Conservation (phyloP, 2,797 vertebrate genomes). For the Smutsia gigantea region DNA sequence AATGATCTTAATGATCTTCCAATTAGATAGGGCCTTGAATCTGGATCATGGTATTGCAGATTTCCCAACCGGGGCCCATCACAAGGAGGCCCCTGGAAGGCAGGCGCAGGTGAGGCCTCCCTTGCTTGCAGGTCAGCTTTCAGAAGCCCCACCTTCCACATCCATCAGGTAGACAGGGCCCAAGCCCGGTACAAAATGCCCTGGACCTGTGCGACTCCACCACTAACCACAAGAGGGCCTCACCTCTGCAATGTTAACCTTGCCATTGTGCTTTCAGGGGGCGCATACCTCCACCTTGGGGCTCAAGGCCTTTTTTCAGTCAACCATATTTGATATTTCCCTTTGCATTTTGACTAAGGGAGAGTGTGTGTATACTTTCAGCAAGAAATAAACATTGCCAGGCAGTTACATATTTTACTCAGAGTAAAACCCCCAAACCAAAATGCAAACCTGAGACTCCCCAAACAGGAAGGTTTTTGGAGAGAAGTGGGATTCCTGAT, state of each 20-base stretch:
- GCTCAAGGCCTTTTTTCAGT: background rate
- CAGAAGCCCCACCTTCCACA: background rate
- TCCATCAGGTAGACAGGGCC: background rate
- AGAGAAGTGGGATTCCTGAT: background rate
- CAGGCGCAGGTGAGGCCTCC: background rate
- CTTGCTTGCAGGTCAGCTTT: background rate
- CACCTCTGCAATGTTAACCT: background rate
- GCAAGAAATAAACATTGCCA: background rate
- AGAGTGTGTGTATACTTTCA: background rate
- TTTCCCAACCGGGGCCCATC: background rate
- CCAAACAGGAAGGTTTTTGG: background rate
- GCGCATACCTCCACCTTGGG: background rate
- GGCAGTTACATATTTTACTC: background rate
- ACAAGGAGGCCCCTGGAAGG: background rate
- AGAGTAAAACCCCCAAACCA: background rate
- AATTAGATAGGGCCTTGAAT: conserved; percentile 74
- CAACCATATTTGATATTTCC: background rate
- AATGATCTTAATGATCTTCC: conserved; percentile 82
- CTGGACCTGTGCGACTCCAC: background rate
- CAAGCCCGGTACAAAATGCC: background rate
- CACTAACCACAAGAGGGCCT: background rate
- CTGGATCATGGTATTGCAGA: background rate
- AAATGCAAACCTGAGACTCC: background rate
- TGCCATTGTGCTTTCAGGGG: background rate
- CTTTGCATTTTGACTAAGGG: background rate